Evolutionary conservation across 1,140 invertebrate species (phyloP).

Genomic region (Vollenhovia emeryi): DNA sequence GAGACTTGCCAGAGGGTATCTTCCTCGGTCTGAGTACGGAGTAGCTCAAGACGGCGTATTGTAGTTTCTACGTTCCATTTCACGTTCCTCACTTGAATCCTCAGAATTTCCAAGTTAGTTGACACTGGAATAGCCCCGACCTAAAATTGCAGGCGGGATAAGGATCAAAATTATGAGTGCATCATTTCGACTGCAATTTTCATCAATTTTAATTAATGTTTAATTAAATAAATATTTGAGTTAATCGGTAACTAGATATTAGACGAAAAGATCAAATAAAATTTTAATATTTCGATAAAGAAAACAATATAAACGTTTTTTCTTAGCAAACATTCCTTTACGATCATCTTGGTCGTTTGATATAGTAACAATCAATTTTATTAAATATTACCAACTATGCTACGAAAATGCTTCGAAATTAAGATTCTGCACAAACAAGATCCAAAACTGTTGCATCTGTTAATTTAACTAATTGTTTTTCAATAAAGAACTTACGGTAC

Average conservation of each 20-base stretch:
- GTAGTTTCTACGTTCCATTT: neutral
- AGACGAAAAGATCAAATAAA: neutral
- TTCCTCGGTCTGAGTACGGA: neutral
- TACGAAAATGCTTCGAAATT: no score
- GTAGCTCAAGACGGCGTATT: neutral
- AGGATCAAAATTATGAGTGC: neutral
- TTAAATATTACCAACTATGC: neutral
- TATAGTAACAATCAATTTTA: neutral
- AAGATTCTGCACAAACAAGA: neutral
- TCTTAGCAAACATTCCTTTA: neutral
- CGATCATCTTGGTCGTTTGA: neutral
- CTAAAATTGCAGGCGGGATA: neutral
- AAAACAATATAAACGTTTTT: neutral
- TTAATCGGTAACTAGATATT: neutral
- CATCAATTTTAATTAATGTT: neutral
- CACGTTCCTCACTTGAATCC: neutral
- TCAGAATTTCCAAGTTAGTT: neutral
- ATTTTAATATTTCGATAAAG: neutral
- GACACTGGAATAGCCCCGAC: neutral
- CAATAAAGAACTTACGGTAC: slow-evolving; percentile 22
- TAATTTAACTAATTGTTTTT: neutral
- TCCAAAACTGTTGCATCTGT: neutral
- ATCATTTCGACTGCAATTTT: neutral
- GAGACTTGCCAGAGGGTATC: neutral
- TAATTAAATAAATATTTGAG: neutral